Base-by-base conservation (phyloP, 2,888 invertebrate species). In the Eupithecia inturbata region DNA sequence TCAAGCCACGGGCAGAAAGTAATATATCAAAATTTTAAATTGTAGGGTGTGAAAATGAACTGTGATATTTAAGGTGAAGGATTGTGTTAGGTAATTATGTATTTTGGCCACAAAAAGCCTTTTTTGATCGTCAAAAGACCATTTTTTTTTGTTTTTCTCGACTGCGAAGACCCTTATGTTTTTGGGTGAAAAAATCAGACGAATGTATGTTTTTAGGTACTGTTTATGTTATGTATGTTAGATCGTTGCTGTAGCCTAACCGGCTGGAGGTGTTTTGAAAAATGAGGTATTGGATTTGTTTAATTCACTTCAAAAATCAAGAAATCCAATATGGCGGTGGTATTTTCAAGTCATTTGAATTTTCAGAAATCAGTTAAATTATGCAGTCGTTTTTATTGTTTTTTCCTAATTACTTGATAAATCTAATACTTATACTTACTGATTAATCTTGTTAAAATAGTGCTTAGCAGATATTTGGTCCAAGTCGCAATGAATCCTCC, bases 51-150 rank as follows among this genome's bases (percentile, higher is more conserved):
- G 71, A 53, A 68, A 79, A 76, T 72, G 67, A 78, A 76, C 80
- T 80, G 80, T 80, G 80, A 80, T 80, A 80, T 67, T 73, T 67
- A 73, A 62, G 72, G 63, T 72, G 77, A 80, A 69, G 78, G 79
- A 78, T 76, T 78, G 73, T 66, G 60, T 67, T 73, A 73, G 33
- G n/a, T 12, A 72, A 73, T 60, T 73, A 64, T 75, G 41, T 77
- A 71, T 75, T 68, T 73, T 74, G 77, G 74, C 77, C 74, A 77
- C 74, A 78, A 75, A 9, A 39, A 77, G 77, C 36, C 64, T 36
- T n/a, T 64, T 36, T 64, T 39, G 31, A 12, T 60, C 6, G 19
- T 63, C 19, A 1, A 9, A 9, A 36, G 9, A 36, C 10, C 9
- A 1, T 28, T 6, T 62, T 26, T 9, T 14, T 1, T 0, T 41